These are phyloP conservation scores for Cerastis rubricosa DNA, from an alignment of 2,888 invertebrate genomes.

Conservation along the genomic window DNA sequence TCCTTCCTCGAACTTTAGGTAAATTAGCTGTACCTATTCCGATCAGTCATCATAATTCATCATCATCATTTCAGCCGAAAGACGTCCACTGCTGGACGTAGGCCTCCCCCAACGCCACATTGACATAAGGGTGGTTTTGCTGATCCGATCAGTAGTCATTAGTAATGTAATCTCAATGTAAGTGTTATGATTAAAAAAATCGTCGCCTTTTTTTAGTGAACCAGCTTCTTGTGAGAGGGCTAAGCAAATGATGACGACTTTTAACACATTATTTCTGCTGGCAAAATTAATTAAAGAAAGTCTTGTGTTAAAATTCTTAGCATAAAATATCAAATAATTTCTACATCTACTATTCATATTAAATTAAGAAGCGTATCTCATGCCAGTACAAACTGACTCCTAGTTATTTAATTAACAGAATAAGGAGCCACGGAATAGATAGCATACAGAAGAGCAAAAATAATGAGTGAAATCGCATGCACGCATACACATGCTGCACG, in stretches of 20 bases:
- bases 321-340: slow-evolving; percentile 9
- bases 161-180: not conserved
- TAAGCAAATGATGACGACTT: not conserved
- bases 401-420: slow-evolving; percentile 45
- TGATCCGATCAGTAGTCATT: too few species aligned
- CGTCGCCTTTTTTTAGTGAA: not conserved
- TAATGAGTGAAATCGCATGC: not conserved
- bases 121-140: too few species aligned
- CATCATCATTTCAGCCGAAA: too few species aligned
- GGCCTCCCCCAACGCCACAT: too few species aligned
- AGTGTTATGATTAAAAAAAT: not conserved
- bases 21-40: too few species aligned
- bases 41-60: too few species aligned
- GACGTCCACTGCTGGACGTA: too few species aligned
- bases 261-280: not conserved
- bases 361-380: slow-evolving; percentile 30
- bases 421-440: not conserved
- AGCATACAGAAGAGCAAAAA: not conserved
- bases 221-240: not conserved
- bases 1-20: too few species aligned
- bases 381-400: slow-evolving; percentile 29
- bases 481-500: not conserved
- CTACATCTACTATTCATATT: slow-evolving; percentile 20
- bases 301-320: not conserved
- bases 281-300: not conserved